Base-by-base conservation (phyloP, 2,888 invertebrate genomes). In the Mechanitis messenoides region DNA sequence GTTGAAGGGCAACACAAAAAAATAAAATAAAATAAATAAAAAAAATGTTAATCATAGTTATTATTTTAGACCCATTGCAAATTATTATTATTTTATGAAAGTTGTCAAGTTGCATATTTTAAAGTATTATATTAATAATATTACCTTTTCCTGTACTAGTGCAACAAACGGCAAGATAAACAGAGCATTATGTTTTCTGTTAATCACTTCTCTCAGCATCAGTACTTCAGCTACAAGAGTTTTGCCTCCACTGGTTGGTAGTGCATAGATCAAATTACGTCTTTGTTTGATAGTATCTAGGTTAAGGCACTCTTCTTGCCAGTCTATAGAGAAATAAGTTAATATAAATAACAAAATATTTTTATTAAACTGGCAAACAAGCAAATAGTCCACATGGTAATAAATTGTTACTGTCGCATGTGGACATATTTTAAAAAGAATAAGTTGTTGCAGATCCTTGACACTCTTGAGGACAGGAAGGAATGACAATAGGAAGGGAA, bases 231-330 rank as follows among this genome's bases (percentile, higher is more conserved):
- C 98, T 11, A 99, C 98, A 38, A 99, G 87, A 1, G 99, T 99
- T 90, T 99, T 99, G 0, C 98, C 99, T 1, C 98, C 98, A 77
- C 98, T 98, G 0, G 98, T 99, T 0, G 99, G 98, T 53, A 98
- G 83, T 0, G 97, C 96, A 77, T 98, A 97, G 64, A 99, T 94
- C 53, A 98, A 91, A 87, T 99, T 99, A 68, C 91, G 91, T 50
- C 94, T 92, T 11, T 92, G 83, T 63, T 91, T 85, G 33, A 97
- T 91, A 2, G 96, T 94, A n/a, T 93, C 91, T 46, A 97, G 87
- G 64, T 92, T 93, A 3, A 98, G 87, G 78, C 98, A 98, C 84
- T 98, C 96, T 71, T 95, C 92, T 88, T 99, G 98, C 98, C 98
- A 98, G 70, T 96, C 98, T 97, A 42, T 33, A 45, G 58, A 56